Base-by-base conservation (phyloP, 2,888 invertebrate genomes). In the Sericinus montela region DNA sequence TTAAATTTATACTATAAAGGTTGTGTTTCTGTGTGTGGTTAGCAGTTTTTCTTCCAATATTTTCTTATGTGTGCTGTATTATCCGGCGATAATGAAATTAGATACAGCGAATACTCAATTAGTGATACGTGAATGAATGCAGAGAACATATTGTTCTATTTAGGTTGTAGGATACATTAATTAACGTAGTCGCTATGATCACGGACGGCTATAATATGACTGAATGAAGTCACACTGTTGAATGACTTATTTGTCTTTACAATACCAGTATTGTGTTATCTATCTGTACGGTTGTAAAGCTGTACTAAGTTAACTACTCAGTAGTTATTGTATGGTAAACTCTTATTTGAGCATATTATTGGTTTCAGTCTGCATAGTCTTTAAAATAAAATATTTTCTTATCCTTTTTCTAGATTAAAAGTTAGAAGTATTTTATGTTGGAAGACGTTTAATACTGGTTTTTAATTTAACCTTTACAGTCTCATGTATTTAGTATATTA, bases 121-220 rank as follows among this genome's bases (percentile, higher is more conserved):
- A 54, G 47, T 41, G 25, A 35, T 39, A 36, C 36, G 48, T 34
- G 36, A 53, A 51, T 49, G 48, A 59, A 58, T 59, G 59, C 56
- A 59, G 59, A 48, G 48, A 46, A 47, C 51, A 43, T 54, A 56
- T 56, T 40, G 48, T 42, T 55, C 53, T 63, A 63, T 63, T 63
- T 59, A 48, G 60, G 63, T 62, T 62, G 62, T 59, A 63, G 62
- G 63, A 63, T 62, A 56, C 57, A 59, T 62, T 59, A 58, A 62
- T 63, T 63, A 58, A 57, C 50, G 25, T 15, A 36, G 11, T 16
- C 25, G 41, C 15, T 34, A 19, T 32, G 45, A 46, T 45, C 41
- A 46, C 37, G 34, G 41, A 15, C 54, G 53, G 45, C 54, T 51
- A 55, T 55, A 50, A n/a, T 16, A 13, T 48, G 14, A 45, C 40